These are phyloP conservation scores for Coregonus ussuriensis DNA, from an alignment of 2,797 vertebrate genomes.

Conservation along the genomic window DNA sequence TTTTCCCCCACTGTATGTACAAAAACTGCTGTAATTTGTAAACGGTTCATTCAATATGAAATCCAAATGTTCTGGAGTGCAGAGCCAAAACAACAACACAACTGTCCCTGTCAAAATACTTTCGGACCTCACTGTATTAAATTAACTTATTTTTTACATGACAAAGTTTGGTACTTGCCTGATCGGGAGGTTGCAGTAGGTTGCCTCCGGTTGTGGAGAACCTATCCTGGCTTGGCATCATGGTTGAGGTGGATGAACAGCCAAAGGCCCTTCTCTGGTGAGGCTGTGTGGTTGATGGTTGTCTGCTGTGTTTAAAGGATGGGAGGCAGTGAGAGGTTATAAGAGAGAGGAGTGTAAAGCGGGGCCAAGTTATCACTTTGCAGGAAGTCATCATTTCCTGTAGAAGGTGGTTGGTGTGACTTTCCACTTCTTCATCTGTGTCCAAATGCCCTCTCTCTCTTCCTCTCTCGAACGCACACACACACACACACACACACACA, in stretches of 20 bases:
- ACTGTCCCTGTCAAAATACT: too few relatives aligned
- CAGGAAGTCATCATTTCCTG: conserved; percentile 79
- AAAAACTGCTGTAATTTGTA: too few relatives aligned
- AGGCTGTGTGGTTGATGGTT: conserved; percentile 2
- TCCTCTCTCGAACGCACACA: too few relatives aligned
- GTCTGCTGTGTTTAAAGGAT: conserved; percentile 14
- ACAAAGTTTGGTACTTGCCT: conserved; percentile 56
- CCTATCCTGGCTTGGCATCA: conserved; percentile 59
- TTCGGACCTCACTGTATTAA: background rate
- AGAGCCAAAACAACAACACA: too few relatives aligned
- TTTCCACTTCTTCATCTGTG: conserved; percentile 46
- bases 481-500: too few relatives aligned
- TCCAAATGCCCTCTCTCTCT: too few relatives aligned
- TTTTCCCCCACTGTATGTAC: too few relatives aligned
- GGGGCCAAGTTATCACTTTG: conserved; percentile 30
- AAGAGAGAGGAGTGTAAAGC: too few relatives aligned
- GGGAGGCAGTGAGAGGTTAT: background rate
- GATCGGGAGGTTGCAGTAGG: conserved; percentile 64
- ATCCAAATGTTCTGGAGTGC: too few relatives aligned
- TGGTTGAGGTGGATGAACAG: conserved; percentile 40
- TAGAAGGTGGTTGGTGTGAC: conserved; percentile 67
- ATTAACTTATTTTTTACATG: background rate
- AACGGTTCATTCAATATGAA: too few relatives aligned
- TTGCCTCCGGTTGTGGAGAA: conserved; percentile 41
- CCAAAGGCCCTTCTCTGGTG: conserved; percentile 4